Evolutionary conservation across 2,797 vertebrate genomes (phyloP), one percentile per base, ranked within the genome.

Genomic region (Betta splendens): DNA sequence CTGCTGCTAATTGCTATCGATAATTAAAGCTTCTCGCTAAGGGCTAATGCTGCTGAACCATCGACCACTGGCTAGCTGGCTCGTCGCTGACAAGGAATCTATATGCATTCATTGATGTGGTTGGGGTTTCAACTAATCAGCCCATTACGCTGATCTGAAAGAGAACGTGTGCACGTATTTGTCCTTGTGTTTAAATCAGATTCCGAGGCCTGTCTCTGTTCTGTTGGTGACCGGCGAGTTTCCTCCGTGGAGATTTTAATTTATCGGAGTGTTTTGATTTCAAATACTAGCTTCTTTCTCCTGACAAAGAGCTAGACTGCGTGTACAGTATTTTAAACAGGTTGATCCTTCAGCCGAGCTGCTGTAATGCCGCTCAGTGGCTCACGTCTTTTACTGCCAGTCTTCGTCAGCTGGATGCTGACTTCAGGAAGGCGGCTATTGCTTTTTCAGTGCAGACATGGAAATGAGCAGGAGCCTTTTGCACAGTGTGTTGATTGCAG

Each of bases 1-100:
- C 65, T 61, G 48, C 40, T 77, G 66, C 64, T 90, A 86, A 89
- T 86, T 79, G 61, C 67, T 76, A 72, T 85, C 15, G 54, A 85
- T 80, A 76, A 84, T 83, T 79, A 72, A 84, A 52, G 59, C 64
- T 51, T 48, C 43, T 54, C 52, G 47, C 55, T 48, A 66, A 69
- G 69, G 37, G 52, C 54, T 59, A 57, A 74, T 61, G 31, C 61
- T 2, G 15, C 56, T 51, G 67, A 75, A 46, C 82, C 69, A 39
- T 56, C 16, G 54, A 70, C 60, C 54, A 25, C 21, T 11, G 15
- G n/a, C 58, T 56, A 43, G 60, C 48, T 17, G 22, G 8, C 61
- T 52, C 5, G 44, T 58, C 48, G 72, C 38, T 31, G 47, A 61
- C 55, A 25, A 46, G 44, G 20, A 21, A 45, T 75, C 71, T 23